A percentile compares a stretch with the other conserved stretches of the same genome.
These are phyloP conservation scores for Chelonoidis abingdonii DNA, from an alignment of 2,113 vertebrate species.

Conservation along the genomic window DNA sequence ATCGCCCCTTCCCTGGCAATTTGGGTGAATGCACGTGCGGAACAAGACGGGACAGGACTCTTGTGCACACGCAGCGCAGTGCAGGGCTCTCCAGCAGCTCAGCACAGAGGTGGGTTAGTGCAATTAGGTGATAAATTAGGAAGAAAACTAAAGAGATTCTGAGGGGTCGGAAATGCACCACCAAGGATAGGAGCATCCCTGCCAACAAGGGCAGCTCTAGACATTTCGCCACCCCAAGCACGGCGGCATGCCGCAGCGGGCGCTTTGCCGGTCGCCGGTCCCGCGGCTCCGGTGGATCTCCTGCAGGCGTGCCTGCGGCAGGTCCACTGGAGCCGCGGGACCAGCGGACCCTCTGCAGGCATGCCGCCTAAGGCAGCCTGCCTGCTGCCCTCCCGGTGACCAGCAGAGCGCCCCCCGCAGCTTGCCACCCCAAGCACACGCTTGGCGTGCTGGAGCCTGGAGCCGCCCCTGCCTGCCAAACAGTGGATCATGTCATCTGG, in stretches of 20 bases:
- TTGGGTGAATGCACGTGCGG: neutral
- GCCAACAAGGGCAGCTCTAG: neutral
- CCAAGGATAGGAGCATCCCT: neutral
- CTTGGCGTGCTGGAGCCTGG: too few relatives aligned
- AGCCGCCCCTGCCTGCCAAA: neutral
- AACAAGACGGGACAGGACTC: neutral
- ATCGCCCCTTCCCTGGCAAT: neutral
- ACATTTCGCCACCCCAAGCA: too few relatives aligned
- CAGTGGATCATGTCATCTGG: neutral
- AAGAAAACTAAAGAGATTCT: neutral
- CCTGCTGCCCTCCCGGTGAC: too few relatives aligned
- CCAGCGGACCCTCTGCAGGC: too few relatives aligned
- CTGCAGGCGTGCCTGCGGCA: too few relatives aligned
- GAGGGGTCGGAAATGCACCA: neutral
- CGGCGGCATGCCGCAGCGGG: too few relatives aligned
- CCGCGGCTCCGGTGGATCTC: too few relatives aligned
- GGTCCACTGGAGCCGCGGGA: too few relatives aligned
- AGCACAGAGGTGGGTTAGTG: neutral
- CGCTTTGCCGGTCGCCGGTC: too few relatives aligned
- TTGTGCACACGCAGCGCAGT: neutral
- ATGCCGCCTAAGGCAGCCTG: too few relatives aligned
- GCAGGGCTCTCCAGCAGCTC: neutral
- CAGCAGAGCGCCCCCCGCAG: too few relatives aligned
- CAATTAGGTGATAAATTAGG: neutral
- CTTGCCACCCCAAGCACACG: too few relatives aligned